Evolutionary conservation across 2,888 invertebrate genomes (phyloP), one percentile per base, ranked within the genome.

Genomic region (Norana najaformis): DNA sequence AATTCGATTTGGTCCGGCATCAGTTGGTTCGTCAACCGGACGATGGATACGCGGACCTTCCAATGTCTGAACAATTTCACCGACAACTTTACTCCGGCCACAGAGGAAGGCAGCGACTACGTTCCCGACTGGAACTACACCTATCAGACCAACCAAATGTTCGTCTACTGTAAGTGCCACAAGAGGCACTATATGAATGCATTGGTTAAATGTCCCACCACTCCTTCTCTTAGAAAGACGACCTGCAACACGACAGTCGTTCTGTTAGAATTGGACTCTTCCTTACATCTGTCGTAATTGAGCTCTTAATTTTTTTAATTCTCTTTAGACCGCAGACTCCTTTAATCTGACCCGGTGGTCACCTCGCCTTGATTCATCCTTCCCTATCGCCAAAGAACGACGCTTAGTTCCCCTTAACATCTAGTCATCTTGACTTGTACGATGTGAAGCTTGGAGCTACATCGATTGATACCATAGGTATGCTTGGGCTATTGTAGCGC

Each of bases 91-190:
- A n/a, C 4, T 37, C 89, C 89, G n/a, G 38, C 30, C 1, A 0
- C 34, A 8, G 37, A 30, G 20, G 83, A 85, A 36, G 34, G 6
- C n/a, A 83, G 83, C 6, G 85, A 18, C 85, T 20, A 85, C 35
- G 41, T 89, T 5, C 89, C 89, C 6, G 34, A 30, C 0, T 89
- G 38, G 83, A 37, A 23, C 85, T 41, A 18, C 34, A 16, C 36
- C 18, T 83, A 39, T 20, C 83, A 82, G 34, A 37, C 38, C 41
- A n/a, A 11, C n/a, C 89, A 85, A n/a, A n/a, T 89, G 37, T 39
- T 83, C 23, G 89, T 89, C 34, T 39, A 83, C 85, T 89, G 89
- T 89, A 89, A 89, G 89, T 88, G 16, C 23, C 23, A 47, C 47
- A 23, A 23, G 4, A 47, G 47, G 23, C 11, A 4, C 23, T 69